Percentiles rank a stretch among this genome's conserved stretches.
Evolutionary conservation across 2,113 vertebrate species (phyloP).

Genomic region (Elachura formosa): DNA sequence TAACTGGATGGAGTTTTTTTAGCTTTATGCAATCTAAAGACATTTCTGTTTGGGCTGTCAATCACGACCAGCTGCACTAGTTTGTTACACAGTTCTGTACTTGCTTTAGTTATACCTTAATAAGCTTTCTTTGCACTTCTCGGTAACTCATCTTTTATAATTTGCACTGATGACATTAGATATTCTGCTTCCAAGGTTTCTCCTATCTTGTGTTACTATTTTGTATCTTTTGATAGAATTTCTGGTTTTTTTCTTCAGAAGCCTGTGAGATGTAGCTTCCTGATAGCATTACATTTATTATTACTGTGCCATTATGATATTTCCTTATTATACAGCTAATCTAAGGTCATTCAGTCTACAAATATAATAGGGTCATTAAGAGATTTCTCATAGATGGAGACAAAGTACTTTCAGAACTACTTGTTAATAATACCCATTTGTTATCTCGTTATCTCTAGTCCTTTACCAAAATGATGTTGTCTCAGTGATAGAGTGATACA

Average conservation of each 20-base stretch:
- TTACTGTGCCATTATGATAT: not conserved
- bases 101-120: not conserved
- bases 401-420: not conserved
- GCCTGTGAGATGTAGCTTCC: not conserved
- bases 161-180: not conserved
- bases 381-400: not conserved
- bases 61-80: not conserved
- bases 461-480: not conserved
- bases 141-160: not conserved
- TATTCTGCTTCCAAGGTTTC: not conserved
- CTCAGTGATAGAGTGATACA: not conserved
- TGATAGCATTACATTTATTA: not conserved
- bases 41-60: not conserved
- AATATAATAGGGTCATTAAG: not conserved
- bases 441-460: not conserved
- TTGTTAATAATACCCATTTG: not conserved
- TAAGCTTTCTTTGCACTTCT: not conserved
- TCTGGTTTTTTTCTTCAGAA: not conserved
- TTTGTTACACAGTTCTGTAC: not conserved
- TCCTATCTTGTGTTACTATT: not conserved
- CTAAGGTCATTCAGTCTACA: not conserved
- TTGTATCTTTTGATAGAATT: not conserved
- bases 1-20: rapidly evolving
- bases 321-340: not conserved
- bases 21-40: not conserved